Evolutionary conservation across 2,113 vertebrate species (phyloP).

Genomic region (Gymnobelideus leadbeateri): DNA sequence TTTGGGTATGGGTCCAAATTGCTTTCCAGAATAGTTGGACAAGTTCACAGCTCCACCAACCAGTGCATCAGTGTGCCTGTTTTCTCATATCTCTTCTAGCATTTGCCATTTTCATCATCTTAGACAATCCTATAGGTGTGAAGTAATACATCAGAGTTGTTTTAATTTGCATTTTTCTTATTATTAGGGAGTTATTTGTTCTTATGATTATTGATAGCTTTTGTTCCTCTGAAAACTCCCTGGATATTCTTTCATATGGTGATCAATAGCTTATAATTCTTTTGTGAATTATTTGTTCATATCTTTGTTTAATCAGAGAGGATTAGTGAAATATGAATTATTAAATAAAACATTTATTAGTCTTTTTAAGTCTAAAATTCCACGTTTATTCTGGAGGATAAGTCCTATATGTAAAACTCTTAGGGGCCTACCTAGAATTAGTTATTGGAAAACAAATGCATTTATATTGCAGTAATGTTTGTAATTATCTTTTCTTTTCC

Average conservation of each 20-base stretch:
- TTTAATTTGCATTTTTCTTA: background rate
- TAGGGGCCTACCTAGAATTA: slow-evolving; percentile 13
- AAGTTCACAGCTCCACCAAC: background rate
- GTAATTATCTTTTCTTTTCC: slow-evolving; percentile 56
- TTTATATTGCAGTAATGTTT: background rate
- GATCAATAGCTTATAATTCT: background rate
- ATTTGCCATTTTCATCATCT: background rate
- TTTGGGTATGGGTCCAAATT: background rate
- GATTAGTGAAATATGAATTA: background rate
- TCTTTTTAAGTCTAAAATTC: slow-evolving; percentile 20
- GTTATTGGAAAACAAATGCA: slow-evolving; percentile 4
- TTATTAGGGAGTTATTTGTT: background rate
- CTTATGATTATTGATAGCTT: background rate
- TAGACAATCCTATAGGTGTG: background rate
- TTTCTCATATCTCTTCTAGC: background rate
- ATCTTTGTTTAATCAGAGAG: background rate
- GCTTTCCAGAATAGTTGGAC: background rate
- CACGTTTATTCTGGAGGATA: slow-evolving; percentile 25
- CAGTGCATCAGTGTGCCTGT: background rate
- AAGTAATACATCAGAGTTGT: background rate
- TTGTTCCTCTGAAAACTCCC: background rate
- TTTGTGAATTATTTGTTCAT: background rate
- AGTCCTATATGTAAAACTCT: background rate
- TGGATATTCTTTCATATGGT: background rate
- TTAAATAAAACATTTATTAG: slow-evolving; percentile 36